Evolutionary conservation across 37 sponge, comb jelly and placozoan genomes (phyloP).

Genomic region (Agelas oroides): DNA sequence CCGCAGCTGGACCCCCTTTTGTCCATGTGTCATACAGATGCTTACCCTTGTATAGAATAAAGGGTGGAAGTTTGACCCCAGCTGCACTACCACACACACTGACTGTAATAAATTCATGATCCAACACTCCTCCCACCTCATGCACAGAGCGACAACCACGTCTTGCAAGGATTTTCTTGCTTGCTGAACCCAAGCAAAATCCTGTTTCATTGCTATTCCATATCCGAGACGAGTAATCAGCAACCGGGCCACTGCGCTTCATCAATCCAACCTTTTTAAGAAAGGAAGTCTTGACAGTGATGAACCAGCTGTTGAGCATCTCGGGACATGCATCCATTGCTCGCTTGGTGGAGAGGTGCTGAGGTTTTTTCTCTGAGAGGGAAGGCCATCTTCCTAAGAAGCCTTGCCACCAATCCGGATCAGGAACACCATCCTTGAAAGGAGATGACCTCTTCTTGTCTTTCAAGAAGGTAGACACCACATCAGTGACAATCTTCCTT

Average conservation of each 20-base stretch:
- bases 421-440: constrained; percentile 34
- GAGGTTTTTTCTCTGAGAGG: constrained; percentile 23
- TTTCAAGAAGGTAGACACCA: constrained; percentile 15
- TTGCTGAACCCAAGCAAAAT: constrained; percentile 22
- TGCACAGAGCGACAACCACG: constrained; percentile 10
- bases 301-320: constrained; percentile 9
- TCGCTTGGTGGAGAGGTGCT: constrained; percentile 16
- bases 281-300: not conserved
- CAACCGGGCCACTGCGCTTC: not conserved
- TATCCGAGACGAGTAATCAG: not conserved
- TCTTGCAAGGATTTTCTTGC: constrained; percentile 34
- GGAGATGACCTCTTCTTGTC: constrained; percentile 4
- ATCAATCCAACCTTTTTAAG: not conserved
- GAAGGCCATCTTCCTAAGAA: constrained; percentile 39
- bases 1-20: constrained; percentile 37
- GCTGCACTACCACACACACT: constrained; percentile 25
- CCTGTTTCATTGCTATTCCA: constrained; percentile 58
- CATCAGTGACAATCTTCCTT: constrained; percentile 22
- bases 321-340: constrained; percentile 17
- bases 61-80: constrained; percentile 39
- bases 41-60: constrained; percentile 50
- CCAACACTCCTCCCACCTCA: constrained; percentile 49
- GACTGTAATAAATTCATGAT: constrained; percentile 29
- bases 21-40: constrained; percentile 37
- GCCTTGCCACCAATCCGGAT: constrained; percentile 38